Base-by-base conservation (phyloP, 2,888 invertebrate species). In the Drosophila siamana region DNA sequence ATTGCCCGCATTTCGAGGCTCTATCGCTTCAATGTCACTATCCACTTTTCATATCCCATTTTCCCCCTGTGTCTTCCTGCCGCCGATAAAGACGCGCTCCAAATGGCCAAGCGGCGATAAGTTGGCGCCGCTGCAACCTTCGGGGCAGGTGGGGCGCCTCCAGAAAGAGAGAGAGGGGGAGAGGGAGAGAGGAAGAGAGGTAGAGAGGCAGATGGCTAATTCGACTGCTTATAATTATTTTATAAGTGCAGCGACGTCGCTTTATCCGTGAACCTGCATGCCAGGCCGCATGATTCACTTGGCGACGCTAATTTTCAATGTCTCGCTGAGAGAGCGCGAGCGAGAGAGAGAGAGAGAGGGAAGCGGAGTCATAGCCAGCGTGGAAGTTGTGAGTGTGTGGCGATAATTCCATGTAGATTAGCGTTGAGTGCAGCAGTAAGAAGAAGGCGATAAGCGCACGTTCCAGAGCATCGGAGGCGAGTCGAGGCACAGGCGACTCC, bases 341-440 rank as follows among this genome's bases (percentile, higher is more conserved):
- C 44, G 40, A 48, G 24, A 9, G 28, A 28, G 28, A 30, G 43
- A 24, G n/a, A 4, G n/a, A 33, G 33, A n/a, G 33, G 11, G 33
- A 36, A n/a, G 33, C 6, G 36, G 36, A 38, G 13, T 38, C 36
- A 38, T 38, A 38, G 36, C 36, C 36, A n/a, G 15, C 16, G 50
- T 30, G 30, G 16, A 13, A 50, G 65, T 40, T 26, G 50, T 68
- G 51, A n/a, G n/a, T 74, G 76, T 76, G 76, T 70, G 74, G 64
- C 74, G 88, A 86, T 86, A 88, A 81, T 81, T 79, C 79, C 77
- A 71, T 74, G 85, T 74, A 86, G 86, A 86, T 86, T 86, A 86
- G 86, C 77, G 75, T 67, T 86, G 86, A 86, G 86, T 86, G 86
- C 86, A 86, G 88, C 84, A 76, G 80, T 73, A 76, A 83, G 80